Conservation (phyloP, 2,797 vertebrate genomes). For the Delichon dasypus region DNA sequence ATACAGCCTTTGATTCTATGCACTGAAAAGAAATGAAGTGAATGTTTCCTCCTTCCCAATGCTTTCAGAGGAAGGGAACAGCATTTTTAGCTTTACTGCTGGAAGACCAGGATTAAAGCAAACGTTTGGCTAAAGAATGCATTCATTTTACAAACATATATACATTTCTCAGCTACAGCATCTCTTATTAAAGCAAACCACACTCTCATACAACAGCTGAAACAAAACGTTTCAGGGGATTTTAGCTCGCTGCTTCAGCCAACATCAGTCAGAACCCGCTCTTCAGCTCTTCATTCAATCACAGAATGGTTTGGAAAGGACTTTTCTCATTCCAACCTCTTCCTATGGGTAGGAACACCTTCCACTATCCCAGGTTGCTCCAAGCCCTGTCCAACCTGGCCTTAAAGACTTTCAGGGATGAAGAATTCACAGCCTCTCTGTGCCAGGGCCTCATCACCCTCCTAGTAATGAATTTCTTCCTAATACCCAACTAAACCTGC, state of each 20-base stretch:
- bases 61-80: background rate
- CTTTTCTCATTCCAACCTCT: accelerated
- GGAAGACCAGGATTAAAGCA: background rate
- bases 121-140: background rate
- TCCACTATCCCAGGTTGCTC: accelerated
- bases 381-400: background rate
- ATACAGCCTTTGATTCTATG: background rate
- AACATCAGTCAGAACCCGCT: background rate
- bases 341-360: background rate
- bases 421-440: background rate
- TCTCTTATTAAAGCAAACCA: background rate
- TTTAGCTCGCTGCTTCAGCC: background rate
- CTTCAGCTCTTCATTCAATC: background rate
- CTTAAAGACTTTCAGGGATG: background rate
- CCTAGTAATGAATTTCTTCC: background rate
- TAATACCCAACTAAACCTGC: background rate
- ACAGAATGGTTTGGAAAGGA: background rate
- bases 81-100: background rate
- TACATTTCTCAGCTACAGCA: background rate
- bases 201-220: background rate
- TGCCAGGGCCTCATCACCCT: background rate
- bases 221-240: background rate
- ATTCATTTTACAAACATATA: background rate
- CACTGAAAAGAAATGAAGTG: background rate
- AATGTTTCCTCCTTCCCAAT: background rate